A percentile compares a stretch with the other conserved stretches of the same genome.
Conservation (phyloP, 2,888 invertebrate species). For the Antheraea assamensis region DNA sequence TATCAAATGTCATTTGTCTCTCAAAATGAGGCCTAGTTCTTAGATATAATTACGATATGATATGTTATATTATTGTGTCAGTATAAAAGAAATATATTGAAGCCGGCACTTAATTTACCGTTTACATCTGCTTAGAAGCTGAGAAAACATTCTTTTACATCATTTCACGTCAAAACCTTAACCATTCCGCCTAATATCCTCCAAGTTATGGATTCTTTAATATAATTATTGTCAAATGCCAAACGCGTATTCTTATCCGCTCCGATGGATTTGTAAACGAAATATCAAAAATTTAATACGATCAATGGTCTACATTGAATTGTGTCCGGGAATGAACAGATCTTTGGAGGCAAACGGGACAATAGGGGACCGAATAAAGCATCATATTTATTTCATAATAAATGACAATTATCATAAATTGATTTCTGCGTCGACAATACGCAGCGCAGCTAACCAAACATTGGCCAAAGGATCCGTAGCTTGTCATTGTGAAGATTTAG, state of each 20-base stretch:
- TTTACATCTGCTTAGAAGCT: constrained; percentile 72
- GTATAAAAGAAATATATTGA: constrained; percentile 7
- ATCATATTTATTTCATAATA: constrained; percentile 82
- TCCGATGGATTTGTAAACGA: constrained; percentile 64
- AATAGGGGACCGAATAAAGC: constrained; percentile 67
- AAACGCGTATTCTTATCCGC: constrained; percentile 55
- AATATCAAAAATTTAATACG: constrained; percentile 69
- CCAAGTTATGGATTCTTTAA: constrained; percentile 56
- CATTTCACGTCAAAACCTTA: constrained; percentile 57
- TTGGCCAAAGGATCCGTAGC: constrained; percentile 82
- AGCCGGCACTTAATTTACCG: constrained; percentile 44
- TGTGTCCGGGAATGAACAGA: constrained; percentile 42
- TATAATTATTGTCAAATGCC: constrained; percentile 79
- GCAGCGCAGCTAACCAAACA: constrained; percentile 86
- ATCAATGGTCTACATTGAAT: constrained; percentile 63
- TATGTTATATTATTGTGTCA: neutral
- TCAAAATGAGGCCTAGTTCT: neutral
- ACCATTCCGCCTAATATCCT: constrained; percentile 71
- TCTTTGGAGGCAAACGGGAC: constrained; percentile 58
- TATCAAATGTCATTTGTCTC: neutral
- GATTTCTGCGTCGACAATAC: constrained; percentile 74
- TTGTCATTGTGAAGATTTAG: constrained; percentile 66
- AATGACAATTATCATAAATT: constrained; percentile 82
- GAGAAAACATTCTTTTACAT: constrained; percentile 72
- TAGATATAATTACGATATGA: neutral